Evolutionary conservation across 2,113 vertebrate genomes (phyloP).

Genomic region (Mellivora capensis): DNA sequence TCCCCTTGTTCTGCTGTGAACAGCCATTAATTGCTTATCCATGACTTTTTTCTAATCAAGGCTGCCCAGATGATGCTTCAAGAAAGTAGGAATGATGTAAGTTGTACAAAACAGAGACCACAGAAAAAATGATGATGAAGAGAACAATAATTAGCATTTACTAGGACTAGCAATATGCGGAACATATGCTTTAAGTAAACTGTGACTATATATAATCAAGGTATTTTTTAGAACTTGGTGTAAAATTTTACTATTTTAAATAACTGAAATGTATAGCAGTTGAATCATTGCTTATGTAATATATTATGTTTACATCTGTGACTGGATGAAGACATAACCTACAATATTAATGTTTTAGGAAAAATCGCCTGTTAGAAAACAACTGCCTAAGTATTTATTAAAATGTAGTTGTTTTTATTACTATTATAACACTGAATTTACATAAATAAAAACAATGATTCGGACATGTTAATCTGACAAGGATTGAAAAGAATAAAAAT

Average conservation of each 20-base stretch:
- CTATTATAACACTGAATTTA: background rate
- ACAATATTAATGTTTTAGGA: background rate
- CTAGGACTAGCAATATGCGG: background rate
- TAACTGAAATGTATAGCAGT: background rate
- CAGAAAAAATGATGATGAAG: slow-evolving; percentile 1
- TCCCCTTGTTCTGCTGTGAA: background rate
- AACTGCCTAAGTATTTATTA: background rate
- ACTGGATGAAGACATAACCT: background rate
- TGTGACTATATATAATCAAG: background rate
- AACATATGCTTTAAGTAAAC: background rate
- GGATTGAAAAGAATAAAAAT: background rate
- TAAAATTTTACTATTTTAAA: slow-evolving; percentile 32
- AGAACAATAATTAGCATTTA: background rate
- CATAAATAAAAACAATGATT: slow-evolving; percentile 18
- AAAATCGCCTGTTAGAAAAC: slow-evolving; percentile 12
- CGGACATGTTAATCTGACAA: background rate
- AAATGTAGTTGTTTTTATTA: slow-evolving; percentile 21
- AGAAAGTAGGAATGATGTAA: background rate
- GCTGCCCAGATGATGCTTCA: background rate
- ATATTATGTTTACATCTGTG: background rate
- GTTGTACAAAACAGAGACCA: background rate
- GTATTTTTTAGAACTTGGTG: background rate
- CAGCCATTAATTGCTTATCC: background rate
- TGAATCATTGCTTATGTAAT: background rate
- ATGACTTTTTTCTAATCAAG: background rate